These are phyloP conservation scores for Schrankia costaestrigalis DNA, from an alignment of 2,888 invertebrate genomes.

Conservation along the genomic window DNA sequence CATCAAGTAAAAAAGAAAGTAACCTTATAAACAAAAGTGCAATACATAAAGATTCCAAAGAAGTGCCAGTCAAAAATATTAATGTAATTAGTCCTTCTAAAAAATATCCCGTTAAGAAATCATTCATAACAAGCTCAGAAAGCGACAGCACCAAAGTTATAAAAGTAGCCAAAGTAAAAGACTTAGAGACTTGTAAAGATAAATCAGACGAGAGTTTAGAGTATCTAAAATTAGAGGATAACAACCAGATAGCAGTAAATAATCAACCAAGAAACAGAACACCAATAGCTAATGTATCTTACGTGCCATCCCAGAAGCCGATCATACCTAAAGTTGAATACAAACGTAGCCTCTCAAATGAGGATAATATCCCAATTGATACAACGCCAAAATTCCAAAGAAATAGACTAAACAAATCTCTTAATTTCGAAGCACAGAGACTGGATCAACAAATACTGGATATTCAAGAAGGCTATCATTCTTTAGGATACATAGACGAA, in stretches of 20 bases:
- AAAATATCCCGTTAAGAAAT: constrained; percentile 71
- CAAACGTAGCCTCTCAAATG: constrained; percentile 64
- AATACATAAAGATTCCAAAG: constrained; percentile 75
- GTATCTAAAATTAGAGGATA: constrained; percentile 66
- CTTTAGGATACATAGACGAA: constrained; percentile 71
- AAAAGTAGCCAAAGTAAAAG: constrained; percentile 73
- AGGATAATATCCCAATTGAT: constrained; percentile 54
- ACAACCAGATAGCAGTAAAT: constrained; percentile 73
- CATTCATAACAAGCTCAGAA: constrained; percentile 64
- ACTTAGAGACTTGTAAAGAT: constrained; percentile 68
- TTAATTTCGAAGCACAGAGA: constrained; percentile 71
- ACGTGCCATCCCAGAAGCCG: constrained; percentile 64
- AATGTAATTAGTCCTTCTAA: constrained; percentile 74
- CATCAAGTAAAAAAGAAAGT: constrained; percentile 55
- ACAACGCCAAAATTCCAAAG: constrained; percentile 73
- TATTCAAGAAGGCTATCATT: constrained; percentile 73
- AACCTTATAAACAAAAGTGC: constrained; percentile 60
- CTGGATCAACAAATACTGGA: constrained; percentile 75
- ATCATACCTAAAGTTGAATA: constrained; percentile 52
- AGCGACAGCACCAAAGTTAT: constrained; percentile 63
- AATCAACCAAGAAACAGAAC: constrained; percentile 75
- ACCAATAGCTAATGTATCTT: constrained; percentile 71
- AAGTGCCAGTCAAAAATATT: constrained; percentile 63
- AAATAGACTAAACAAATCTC: constrained; percentile 72
- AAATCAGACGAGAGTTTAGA: constrained; percentile 71